Conservation (phyloP, 2,113 vertebrate species). For the Salvelinus namaycush region DNA sequence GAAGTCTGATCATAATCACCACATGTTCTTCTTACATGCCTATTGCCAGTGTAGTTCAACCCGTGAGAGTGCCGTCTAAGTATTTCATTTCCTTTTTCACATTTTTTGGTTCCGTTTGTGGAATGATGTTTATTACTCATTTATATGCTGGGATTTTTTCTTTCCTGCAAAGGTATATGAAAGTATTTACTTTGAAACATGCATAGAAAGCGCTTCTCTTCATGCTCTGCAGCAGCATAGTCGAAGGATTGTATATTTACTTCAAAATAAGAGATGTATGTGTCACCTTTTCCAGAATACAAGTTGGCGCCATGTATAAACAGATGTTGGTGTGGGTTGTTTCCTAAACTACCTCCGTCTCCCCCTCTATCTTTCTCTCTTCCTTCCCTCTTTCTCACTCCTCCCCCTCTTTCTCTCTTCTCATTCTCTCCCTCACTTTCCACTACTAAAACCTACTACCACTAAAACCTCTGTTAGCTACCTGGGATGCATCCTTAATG, state of each 20-base stretch:
- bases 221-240: neutral
- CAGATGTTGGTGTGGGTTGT: neutral
- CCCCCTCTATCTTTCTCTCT: conserved; percentile 16
- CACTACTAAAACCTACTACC: neutral
- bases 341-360: neutral
- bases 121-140: neutral
- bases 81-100: neutral
- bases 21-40: neutral
- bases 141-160: neutral
- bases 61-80: conserved; percentile 5
- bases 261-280: neutral
- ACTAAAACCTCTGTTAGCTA: too few species aligned
- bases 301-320: neutral
- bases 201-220: neutral
- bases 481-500: too few species aligned
- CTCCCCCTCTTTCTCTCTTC: conserved; percentile 23
- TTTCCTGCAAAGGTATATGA: conserved; percentile 1
- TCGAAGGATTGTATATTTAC: neutral
- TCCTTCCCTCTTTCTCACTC: neutral
- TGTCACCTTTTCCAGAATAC: neutral
- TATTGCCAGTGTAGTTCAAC: neutral
- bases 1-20: neutral
- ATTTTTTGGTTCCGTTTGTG: neutral
- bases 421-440: conserved; percentile 14
- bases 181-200: conserved; percentile 17